Evolutionary conservation across 2,888 invertebrate genomes (phyloP).

Genomic region (Atrina japonica): DNA sequence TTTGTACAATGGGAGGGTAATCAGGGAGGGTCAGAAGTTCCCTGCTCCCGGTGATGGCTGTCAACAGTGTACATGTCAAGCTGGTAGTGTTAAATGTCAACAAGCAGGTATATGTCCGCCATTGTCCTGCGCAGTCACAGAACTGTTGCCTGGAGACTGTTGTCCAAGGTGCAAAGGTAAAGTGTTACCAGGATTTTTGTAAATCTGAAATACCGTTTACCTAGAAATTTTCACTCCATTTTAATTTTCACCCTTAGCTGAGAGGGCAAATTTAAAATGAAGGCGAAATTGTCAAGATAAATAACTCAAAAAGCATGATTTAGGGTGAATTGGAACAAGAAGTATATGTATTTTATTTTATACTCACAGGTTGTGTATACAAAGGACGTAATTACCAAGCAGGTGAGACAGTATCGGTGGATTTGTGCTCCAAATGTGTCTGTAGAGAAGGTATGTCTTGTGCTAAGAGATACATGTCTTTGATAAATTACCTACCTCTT

Average conservation of each 20-base stretch:
- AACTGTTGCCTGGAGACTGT: constrained; percentile 64
- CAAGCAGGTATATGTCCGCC: constrained; percentile 62
- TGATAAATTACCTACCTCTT: no score
- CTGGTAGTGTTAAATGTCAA: constrained; percentile 71
- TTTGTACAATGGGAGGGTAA: constrained; percentile 65
- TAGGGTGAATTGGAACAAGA: not conserved
- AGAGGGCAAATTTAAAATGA: no score
- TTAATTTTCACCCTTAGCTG: no score
- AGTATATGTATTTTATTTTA: not conserved
- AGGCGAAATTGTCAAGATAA: no score
- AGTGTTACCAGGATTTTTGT: no score
- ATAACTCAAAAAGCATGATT: no score
- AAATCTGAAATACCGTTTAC: no score
- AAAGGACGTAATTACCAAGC: constrained; percentile 61
- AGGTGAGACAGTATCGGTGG: constrained; percentile 63
- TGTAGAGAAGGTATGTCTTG: constrained; percentile 69
- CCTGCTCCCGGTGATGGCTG: constrained; percentile 65
- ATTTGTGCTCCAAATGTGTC: constrained; percentile 64
- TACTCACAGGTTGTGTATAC: constrained; percentile 65
- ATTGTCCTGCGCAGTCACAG: constrained; percentile 65
- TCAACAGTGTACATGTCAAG: constrained; percentile 70
- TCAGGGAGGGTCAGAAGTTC: constrained; percentile 63
- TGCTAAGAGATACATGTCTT: no score
- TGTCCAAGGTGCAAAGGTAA: constrained; percentile 74
- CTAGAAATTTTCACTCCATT: no score